Evolutionary conservation across 2,113 vertebrate genomes (phyloP).

Genomic region (Macroglossus sobrinus): DNA sequence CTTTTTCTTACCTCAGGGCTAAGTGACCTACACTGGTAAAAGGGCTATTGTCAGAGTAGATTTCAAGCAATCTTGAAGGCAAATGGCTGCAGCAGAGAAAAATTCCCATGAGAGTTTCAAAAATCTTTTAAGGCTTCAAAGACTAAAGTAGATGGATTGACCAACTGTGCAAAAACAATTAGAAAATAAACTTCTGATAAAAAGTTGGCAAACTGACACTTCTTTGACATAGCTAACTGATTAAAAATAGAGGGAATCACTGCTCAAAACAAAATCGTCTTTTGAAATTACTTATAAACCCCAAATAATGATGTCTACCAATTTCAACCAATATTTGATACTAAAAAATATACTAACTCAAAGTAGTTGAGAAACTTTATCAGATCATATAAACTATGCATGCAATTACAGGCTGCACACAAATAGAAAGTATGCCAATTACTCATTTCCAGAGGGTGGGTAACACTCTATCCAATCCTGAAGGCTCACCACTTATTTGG

Average conservation of each 20-base stretch:
- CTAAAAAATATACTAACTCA: background rate
- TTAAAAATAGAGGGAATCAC: conserved; percentile 7
- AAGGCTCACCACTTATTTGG: background rate
- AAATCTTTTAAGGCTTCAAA: background rate
- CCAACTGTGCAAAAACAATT: background rate
- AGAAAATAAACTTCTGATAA: conserved; percentile 19
- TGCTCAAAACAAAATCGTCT: conserved; percentile 19
- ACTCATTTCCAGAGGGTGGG: conserved; percentile 19
- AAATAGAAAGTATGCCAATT: background rate
- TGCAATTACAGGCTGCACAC: background rate
- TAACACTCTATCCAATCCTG: conserved; percentile 6
- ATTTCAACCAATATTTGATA: background rate
- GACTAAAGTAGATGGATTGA: background rate
- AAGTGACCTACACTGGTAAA: background rate
- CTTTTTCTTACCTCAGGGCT: background rate
- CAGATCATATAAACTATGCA: background rate
- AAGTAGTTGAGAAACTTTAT: background rate
- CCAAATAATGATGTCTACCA: background rate
- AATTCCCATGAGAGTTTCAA: background rate
- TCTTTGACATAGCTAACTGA: background rate
- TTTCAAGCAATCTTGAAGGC: background rate
- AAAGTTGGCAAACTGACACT: background rate
- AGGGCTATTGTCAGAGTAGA: background rate
- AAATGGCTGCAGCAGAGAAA: background rate
- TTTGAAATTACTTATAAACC: conserved; percentile 30